These are phyloP conservation scores for Henricia sp. DNA, from an alignment of 53 echinoderm and acorn worm genomes.

Conservation along the genomic window DNA sequence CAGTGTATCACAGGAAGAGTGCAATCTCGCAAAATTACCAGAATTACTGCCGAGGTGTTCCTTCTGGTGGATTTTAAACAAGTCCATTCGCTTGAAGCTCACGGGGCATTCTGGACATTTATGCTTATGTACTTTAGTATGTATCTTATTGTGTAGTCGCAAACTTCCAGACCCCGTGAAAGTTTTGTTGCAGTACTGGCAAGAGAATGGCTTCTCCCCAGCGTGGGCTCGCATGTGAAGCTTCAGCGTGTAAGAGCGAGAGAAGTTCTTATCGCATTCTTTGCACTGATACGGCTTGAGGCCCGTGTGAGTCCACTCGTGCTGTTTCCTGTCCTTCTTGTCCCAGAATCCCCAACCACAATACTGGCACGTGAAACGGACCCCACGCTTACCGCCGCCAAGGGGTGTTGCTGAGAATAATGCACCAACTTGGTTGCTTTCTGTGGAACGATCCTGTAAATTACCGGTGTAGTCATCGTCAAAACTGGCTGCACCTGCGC, in stretches of 20 bases:
- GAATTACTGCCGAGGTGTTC: constrained; percentile 42
- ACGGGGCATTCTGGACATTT: constrained; percentile 27
- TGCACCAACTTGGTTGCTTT: neutral
- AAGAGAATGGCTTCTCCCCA: constrained; percentile 27
- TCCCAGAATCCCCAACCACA: constrained; percentile 59
- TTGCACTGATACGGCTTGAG: constrained; percentile 31
- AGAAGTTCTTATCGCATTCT: constrained; percentile 39
- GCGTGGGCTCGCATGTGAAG: constrained; percentile 45
- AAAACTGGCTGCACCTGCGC: neutral
- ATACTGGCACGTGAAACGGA: constrained; percentile 51
- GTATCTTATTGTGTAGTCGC: constrained; percentile 31
- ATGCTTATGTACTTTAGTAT: constrained; percentile 26
- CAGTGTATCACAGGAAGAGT: neutral
- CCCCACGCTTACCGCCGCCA: constrained; percentile 45
- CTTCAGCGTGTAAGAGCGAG: constrained; percentile 30
- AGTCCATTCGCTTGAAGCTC: constrained; percentile 40
- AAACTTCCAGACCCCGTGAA: constrained; percentile 29
- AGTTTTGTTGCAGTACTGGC: constrained; percentile 39
- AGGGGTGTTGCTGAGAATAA: neutral
- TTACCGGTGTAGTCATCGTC: neutral
- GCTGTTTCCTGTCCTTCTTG: constrained; percentile 46
- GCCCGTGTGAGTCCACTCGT: constrained; percentile 58
- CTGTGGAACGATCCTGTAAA: no score
- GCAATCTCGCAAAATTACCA: constrained; percentile 15
- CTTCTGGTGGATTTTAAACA: constrained; percentile 42